Evolutionary conservation across 2,888 invertebrate species (phyloP), one percentile per base, ranked within the genome.

Genomic region (Nymphalis polychloros): DNA sequence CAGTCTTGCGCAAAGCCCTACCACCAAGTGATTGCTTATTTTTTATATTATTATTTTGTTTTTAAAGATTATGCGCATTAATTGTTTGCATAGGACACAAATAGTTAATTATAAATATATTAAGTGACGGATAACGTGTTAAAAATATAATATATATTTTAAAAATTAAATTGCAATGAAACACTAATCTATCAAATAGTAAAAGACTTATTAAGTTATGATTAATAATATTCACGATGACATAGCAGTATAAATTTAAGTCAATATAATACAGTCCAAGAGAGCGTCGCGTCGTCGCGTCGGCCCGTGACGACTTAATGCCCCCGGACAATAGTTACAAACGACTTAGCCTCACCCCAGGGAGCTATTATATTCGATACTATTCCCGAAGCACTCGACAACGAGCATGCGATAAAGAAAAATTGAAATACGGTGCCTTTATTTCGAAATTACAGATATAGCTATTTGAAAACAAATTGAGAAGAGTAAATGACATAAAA

Each of bases 281-380:
- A 64, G 69, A 41, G 19, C 55, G 59, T 31, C 64, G 73, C 72
- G 70, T 68, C 77, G 81, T 69, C 78, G 82, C 79, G 82, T 78
- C 79, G 76, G 72, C 69, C 83, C 84, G 79, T 84, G 83, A 83
- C 84, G 82, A 75, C 79, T 80, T 83, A 78, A 78, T 81, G 80
- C 79, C 82, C 83, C 81, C 80, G 77, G 79, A 82, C 83, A 82
- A 84, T 83, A 79, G 83, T 82, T 83, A 83, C 85, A 81, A 86
- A 80, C 83, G 84, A 88, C 87, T 88, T 83, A 81, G 77, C 78
- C 79, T 78, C 85, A 77, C 87, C 85, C 85, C 73, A 74, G 82
- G 79, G 86, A 74, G 72, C 84, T 79, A 86, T 87, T 83, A 84
- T 77, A 70, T 72, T 74, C 70, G 75, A 73, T 70, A 64, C 77